These are phyloP conservation scores for Danio aesculapii DNA, from an alignment of 2,797 vertebrate genomes.

Conservation along the genomic window DNA sequence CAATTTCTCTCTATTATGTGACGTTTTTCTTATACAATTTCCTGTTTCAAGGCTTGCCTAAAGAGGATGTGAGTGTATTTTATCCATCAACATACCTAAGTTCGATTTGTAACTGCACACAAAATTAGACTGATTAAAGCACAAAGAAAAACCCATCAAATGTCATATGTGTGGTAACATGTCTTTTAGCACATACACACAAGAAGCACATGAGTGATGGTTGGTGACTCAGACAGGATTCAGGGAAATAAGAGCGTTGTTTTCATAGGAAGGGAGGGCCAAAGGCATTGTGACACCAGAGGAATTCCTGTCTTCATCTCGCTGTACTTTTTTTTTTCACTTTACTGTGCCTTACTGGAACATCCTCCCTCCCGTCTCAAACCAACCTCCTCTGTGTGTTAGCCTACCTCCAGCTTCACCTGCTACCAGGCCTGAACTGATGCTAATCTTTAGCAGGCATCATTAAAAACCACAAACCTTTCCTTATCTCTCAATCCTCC, in stretches of 20 bases:
- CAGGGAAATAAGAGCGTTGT: conserved; percentile 70
- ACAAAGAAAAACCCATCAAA: conserved; percentile 24
- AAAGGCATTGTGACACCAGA: conserved; percentile 70
- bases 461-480: conserved; percentile 18
- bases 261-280: conserved; percentile 66
- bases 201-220: conserved; percentile 42
- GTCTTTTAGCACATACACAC: conserved; percentile 17
- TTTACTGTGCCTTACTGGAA: conserved; percentile 27
- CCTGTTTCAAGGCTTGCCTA: conserved; percentile 18
- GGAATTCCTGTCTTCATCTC: conserved; percentile 73
- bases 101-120: neutral
- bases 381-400: neutral
- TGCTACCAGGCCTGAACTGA: conserved; percentile 20
- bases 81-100: neutral
- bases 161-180: conserved; percentile 25
- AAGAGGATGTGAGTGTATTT: conserved; percentile 5
- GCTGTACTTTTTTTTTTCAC: conserved; percentile 15
- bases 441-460: conserved; percentile 23
- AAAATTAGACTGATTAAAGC: neutral
- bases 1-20: neutral
- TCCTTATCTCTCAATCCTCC: conserved; percentile 4
- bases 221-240: conserved; percentile 74
- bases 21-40: conserved; percentile 6
- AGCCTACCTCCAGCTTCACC: conserved; percentile 25
- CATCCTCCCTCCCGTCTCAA: conserved; percentile 24